phyloP scores from a whole-genome alignment of 2,888 invertebrate species.

The Acleris laterana region DNA sequence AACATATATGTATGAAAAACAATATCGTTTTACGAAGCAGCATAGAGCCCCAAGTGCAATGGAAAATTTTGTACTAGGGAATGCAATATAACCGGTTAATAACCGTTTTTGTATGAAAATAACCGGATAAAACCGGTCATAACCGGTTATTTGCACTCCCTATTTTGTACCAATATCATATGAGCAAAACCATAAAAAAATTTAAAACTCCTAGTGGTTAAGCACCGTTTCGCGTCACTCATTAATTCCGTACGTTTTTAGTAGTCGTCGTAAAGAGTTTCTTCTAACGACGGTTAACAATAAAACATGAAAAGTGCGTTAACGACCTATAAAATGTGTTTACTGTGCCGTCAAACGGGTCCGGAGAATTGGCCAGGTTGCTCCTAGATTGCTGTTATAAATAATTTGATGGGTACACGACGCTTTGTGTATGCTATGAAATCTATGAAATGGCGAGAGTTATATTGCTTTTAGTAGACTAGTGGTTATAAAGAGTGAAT shows the following conservation, averaged over 20 bases:
- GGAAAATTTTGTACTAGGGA: too few relatives aligned
- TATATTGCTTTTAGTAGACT: too few relatives aligned
- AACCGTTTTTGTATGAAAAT: too few relatives aligned
- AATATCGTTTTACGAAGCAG: too few relatives aligned
- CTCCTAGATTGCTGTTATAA: conserved; percentile 19
- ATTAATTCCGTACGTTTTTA: conserved; percentile 68
- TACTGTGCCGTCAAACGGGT: conserved; percentile 69
- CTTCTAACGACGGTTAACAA: conserved; percentile 74
- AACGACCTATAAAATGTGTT: conserved; percentile 78
- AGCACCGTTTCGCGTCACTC: conserved; percentile 56
- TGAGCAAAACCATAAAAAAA: neutral
- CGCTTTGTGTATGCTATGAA: neutral
- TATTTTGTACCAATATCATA: neutral
- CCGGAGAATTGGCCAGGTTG: conserved; percentile 54
- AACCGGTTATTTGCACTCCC: too few relatives aligned
- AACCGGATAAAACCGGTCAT: too few relatives aligned
- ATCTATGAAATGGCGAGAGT: neutral
- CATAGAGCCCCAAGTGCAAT: too few relatives aligned
- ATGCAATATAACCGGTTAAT: too few relatives aligned
- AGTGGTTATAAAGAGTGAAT: too few relatives aligned
- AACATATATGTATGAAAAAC: too few relatives aligned
- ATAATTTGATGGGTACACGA: conserved; percentile 16
- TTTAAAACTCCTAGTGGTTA: conserved; percentile 39
- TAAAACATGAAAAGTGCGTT: conserved; percentile 81
- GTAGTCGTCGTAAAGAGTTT: conserved; percentile 69